These are phyloP conservation scores for Celastrina argiolus DNA, from an alignment of 2,888 invertebrate species.

Conservation along the genomic window DNA sequence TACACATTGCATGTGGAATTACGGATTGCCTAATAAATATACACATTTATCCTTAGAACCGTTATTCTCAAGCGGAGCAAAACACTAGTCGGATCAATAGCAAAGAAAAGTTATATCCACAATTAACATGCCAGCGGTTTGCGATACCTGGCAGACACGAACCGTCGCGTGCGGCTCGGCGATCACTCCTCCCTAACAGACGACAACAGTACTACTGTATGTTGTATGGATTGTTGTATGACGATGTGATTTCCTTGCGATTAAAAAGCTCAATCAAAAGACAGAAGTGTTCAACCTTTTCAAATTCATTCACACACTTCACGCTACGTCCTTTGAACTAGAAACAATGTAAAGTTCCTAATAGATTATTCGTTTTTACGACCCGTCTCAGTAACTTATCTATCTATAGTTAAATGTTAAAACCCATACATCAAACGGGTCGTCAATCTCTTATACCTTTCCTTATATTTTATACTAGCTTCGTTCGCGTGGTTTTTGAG, in stretches of 20 bases:
- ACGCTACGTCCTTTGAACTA: not conserved
- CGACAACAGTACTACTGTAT: constrained; percentile 4
- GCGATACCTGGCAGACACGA: constrained; percentile 41
- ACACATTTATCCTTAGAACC: not conserved
- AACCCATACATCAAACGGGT: too few species aligned
- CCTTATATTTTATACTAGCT: too few species aligned
- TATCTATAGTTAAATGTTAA: not conserved
- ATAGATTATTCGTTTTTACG: too few species aligned
- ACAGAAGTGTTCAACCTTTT: constrained; percentile 8
- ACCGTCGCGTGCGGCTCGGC: constrained; percentile 44
- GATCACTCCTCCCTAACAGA: constrained; percentile 37
- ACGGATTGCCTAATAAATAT: not conserved
- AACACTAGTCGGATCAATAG: constrained; percentile 14
- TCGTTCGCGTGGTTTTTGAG: too few species aligned
- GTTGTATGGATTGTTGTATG: constrained; percentile 6
- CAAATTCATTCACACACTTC: not conserved
- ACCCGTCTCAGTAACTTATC: too few species aligned
- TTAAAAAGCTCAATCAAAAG: constrained; percentile 6
- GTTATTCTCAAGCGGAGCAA: not conserved
- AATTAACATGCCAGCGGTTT: constrained; percentile 28
- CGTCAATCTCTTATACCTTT: too few species aligned
- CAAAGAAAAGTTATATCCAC: constrained; percentile 13
- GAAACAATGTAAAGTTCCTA: not conserved
- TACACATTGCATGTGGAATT: too few species aligned
- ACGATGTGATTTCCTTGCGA: not conserved